Percentiles rank a stretch among this genome's conserved stretches.
These are phyloP conservation scores for Ormyrus thymus DNA, from an alignment of 2,888 invertebrate genomes.

Conservation along the genomic window DNA sequence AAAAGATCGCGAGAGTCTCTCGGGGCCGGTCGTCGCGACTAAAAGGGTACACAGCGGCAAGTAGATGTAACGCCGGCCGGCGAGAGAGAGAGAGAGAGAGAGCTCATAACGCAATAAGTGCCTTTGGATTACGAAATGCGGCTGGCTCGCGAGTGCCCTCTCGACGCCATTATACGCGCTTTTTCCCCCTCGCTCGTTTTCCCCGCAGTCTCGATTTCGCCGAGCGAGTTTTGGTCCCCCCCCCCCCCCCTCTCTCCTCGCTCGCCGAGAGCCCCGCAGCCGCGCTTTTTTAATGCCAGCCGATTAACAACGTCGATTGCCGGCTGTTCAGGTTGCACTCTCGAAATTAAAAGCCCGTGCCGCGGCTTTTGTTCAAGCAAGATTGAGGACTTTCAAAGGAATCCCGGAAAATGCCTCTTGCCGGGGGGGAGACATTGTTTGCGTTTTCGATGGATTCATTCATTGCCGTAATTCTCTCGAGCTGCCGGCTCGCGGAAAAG, in stretches of 20 bases:
- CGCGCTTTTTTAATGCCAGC: too few relatives aligned
- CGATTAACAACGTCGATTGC: background rate
- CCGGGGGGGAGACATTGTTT: too few relatives aligned
- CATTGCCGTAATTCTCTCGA: too few relatives aligned
- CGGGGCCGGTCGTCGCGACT: background rate
- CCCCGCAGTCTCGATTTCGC: background rate
- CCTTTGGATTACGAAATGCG: conserved; percentile 57
- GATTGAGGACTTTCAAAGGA: background rate
- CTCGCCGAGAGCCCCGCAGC: too few relatives aligned
- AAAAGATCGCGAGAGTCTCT: too few relatives aligned
- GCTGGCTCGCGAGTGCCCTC: conserved; percentile 7
- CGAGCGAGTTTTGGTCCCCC: too few relatives aligned
- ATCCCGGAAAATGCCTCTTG: background rate
- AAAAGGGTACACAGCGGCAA: conserved; percentile 56
- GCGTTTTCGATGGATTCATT: too few relatives aligned
- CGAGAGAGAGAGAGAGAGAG: conserved; percentile 24
- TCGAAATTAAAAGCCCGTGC: too few relatives aligned
- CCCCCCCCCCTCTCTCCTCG: too few relatives aligned
- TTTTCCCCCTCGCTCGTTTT: background rate
- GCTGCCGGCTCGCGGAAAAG: too few relatives aligned
- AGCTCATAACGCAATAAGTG: conserved; percentile 61
- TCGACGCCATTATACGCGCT: background rate
- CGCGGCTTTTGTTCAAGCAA: too few relatives aligned
- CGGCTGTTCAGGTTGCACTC: background rate
- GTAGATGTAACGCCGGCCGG: conserved; percentile 61